Percentiles rank a stretch among this genome's conserved stretches.
phyloP scores from a whole-genome alignment of 2,888 invertebrate genomes.

The Colletes collaris region DNA sequence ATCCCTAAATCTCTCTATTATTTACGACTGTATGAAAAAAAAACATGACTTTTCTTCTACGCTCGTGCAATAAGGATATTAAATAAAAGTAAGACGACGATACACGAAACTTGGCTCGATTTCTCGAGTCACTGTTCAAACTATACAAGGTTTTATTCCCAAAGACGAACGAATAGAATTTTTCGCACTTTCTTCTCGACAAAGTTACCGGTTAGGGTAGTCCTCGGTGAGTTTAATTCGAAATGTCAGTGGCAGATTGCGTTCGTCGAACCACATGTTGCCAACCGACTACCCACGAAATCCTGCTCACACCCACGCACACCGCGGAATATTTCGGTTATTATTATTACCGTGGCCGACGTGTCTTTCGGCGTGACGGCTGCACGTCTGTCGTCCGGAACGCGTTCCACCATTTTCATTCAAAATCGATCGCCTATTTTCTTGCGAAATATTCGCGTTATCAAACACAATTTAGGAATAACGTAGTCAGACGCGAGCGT shows the following conservation, averaged over 20 bases:
- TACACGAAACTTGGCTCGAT: too few relatives aligned
- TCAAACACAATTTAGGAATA: too few relatives aligned
- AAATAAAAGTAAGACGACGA: too few relatives aligned
- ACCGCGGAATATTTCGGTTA: slow-evolving; percentile 59
- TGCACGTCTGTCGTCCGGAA: slow-evolving; percentile 28
- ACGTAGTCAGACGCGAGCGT: too few relatives aligned
- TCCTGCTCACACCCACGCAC: slow-evolving; percentile 51
- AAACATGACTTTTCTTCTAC: too few relatives aligned
- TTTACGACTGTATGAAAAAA: too few relatives aligned
- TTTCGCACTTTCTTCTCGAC: slow-evolving; percentile 8
- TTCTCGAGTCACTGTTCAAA: too few relatives aligned
- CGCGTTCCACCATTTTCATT: slow-evolving; percentile 30
- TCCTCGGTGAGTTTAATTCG: slow-evolving; percentile 68
- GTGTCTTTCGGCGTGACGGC: slow-evolving; percentile 49
- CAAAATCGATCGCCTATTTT: slow-evolving; percentile 36
- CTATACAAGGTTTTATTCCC: too few relatives aligned
- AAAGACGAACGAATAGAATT: not conserved
- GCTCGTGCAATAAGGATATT: too few relatives aligned
- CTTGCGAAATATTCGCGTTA: not conserved
- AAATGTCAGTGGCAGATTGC: slow-evolving; percentile 77
- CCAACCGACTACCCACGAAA: slow-evolving; percentile 62
- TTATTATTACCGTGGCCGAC: slow-evolving; percentile 58
- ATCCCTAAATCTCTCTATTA: too few relatives aligned
- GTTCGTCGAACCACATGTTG: slow-evolving; percentile 76
- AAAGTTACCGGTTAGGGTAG: slow-evolving; percentile 48